A percentile compares a stretch with the other conserved stretches of the same genome.
Conservation (phyloP, 2,797 vertebrate species). For the Pteronotus mesoamericanus region DNA sequence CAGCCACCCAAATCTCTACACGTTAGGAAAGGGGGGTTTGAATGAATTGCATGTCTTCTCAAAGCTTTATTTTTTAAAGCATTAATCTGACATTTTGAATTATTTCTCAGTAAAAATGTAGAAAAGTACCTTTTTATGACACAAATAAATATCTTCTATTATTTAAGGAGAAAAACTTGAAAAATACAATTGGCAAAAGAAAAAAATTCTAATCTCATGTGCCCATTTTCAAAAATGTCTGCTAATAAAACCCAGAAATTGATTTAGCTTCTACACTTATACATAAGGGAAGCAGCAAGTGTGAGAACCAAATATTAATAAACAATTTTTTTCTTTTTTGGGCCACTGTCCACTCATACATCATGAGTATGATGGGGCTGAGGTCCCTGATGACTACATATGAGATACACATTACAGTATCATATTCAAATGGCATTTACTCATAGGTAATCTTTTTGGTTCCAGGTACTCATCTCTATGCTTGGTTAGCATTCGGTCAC, state of each 20-base stretch:
- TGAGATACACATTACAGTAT: neutral
- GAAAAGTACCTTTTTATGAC: slow-evolving; percentile 65
- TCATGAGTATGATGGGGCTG: neutral
- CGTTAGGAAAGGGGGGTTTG: neutral
- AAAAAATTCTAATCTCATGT: slow-evolving; percentile 53
- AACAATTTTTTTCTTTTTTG: neutral
- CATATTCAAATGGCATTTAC: neutral
- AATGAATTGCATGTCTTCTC: neutral
- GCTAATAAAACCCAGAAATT: neutral
- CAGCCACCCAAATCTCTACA: neutral
- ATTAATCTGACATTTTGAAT: neutral
- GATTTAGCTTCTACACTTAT: neutral
- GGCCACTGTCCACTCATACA: neutral
- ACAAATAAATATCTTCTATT: slow-evolving; percentile 63
- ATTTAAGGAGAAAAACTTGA: neutral
- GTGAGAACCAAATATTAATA: neutral
- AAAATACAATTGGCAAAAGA: slow-evolving; percentile 67
- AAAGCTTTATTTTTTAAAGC: neutral
- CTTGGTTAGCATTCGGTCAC: slow-evolving; percentile 61
- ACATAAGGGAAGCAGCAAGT: neutral
- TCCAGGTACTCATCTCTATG: slow-evolving; percentile 54
- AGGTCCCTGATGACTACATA: neutral
- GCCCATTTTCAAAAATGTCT: neutral
- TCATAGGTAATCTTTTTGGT: slow-evolving; percentile 60
- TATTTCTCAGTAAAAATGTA: slow-evolving; percentile 64